These are phyloP conservation scores for Grapholita molesta DNA, from an alignment of 1,140 invertebrate species.

Conservation along the genomic window DNA sequence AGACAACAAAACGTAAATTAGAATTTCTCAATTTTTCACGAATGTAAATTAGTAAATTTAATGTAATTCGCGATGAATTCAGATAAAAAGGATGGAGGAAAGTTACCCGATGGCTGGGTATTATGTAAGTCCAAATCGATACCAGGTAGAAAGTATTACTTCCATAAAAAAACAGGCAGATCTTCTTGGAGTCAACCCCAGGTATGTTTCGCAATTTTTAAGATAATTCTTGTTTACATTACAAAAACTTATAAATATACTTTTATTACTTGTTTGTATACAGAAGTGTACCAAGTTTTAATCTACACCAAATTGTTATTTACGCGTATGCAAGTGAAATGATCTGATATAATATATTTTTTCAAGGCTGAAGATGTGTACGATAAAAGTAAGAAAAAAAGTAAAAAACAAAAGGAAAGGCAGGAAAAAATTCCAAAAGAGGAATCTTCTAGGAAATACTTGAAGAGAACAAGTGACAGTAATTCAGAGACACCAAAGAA, in stretches of 20 bases:
- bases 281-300: neutral
- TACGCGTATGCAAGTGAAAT: neutral
- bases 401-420: conserved; percentile 42
- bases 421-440: conserved; percentile 42
- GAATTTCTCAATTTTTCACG: conserved; percentile 32
- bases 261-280: neutral
- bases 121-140: conserved; percentile 64
- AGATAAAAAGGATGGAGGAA: conserved; percentile 40
- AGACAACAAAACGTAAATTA: conserved; percentile 30
- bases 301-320: neutral
- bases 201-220: conserved; percentile 53
- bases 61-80: conserved; percentile 44
- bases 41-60: conserved; percentile 31
- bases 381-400: conserved; percentile 31
- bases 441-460: conserved; percentile 34
- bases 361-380: conserved; percentile 40
- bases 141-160: conserved; percentile 67
- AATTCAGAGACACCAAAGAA: conserved; percentile 39
- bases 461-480: conserved; percentile 57
- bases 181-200: conserved; percentile 66
- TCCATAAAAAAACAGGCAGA: conserved; percentile 66
- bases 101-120: conserved; percentile 62
- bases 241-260: neutral
- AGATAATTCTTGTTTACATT: neutral
- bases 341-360: conserved; percentile 23